Conservation (phyloP, 53 echinoderm and acorn worm species). For the Paelopatides confundens region DNA sequence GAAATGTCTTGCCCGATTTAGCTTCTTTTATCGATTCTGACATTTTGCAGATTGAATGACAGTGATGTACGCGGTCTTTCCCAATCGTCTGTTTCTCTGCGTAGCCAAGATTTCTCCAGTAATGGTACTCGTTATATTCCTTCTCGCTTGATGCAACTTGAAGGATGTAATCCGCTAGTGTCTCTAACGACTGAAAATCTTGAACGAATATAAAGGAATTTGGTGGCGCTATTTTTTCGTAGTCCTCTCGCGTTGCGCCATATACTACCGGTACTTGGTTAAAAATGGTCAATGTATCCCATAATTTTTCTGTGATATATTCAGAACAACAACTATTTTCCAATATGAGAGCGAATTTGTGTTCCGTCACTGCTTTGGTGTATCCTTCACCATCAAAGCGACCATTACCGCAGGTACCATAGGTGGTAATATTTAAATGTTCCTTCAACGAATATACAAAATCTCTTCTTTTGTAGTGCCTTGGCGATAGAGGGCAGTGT, state of each 20-base stretch:
- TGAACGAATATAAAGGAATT: conserved; percentile 15
- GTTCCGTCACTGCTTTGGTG: neutral
- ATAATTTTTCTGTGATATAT: conserved; percentile 30
- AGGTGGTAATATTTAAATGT: conserved; percentile 16
- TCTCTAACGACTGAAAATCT: neutral
- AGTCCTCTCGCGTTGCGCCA: conserved; percentile 25
- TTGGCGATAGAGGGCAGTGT: conserved; percentile 2
- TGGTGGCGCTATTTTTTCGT: conserved; percentile 30
- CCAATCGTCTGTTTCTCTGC: neutral
- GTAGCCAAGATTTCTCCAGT: conserved; percentile 29
- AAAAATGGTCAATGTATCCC: neutral
- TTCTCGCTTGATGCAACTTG: neutral
- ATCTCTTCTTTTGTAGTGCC: neutral
- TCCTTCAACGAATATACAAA: neutral
- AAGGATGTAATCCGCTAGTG: neutral
- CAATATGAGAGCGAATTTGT: neutral
- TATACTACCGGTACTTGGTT: conserved; percentile 31
- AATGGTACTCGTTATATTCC: conserved; percentile 7
- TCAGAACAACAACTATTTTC: conserved; percentile 38
- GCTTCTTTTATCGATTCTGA: neutral
- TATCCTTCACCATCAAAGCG: conserved; percentile 11
- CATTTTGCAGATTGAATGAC: conserved; percentile 20
- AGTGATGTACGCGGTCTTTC: neutral
- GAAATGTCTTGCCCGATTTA: neutral
- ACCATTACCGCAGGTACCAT: conserved; percentile 16